A percentile compares a stretch with the other conserved stretches of the same genome.
These are phyloP conservation scores for Augiades crinisus DNA, from an alignment of 2,888 invertebrate species.

Conservation along the genomic window DNA sequence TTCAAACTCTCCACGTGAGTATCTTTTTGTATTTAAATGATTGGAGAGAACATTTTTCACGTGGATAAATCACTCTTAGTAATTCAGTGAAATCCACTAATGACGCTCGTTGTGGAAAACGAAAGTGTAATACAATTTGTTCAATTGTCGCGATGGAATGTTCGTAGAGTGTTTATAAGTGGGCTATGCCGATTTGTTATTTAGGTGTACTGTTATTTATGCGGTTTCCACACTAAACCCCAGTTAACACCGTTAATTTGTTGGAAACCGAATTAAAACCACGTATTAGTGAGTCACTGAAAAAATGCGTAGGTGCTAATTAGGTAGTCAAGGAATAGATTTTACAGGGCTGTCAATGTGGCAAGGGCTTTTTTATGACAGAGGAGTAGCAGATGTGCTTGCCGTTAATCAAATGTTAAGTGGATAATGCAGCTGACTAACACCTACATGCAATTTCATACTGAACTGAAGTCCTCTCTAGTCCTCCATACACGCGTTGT, in stretches of 20 bases:
- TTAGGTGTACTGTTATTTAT: neutral
- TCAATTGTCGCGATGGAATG: neutral
- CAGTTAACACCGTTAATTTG: conserved; percentile 2
- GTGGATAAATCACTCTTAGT: neutral
- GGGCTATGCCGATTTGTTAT: neutral
- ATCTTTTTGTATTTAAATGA: neutral
- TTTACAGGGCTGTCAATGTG: neutral
- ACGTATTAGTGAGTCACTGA: neutral
- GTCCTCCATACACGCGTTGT: too few relatives aligned
- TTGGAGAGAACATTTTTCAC: neutral
- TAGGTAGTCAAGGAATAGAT: conserved; percentile 29
- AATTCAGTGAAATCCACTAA: neutral
- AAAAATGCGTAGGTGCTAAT: conserved; percentile 33
- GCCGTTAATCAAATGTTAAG: too few relatives aligned
- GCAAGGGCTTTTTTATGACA: too few relatives aligned
- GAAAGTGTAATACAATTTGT: neutral
- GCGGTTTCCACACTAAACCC: neutral
- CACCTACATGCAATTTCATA: too few relatives aligned
- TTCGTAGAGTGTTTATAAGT: neutral
- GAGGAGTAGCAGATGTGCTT: too few relatives aligned
- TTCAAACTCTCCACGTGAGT: neutral
- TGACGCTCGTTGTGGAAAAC: neutral
- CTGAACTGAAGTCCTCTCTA: too few relatives aligned
- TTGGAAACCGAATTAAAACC: conserved; percentile 14
- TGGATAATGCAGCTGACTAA: too few relatives aligned